Base-by-base conservation (phyloP, 2,888 invertebrate species). In the Epirrhoe tristata region DNA sequence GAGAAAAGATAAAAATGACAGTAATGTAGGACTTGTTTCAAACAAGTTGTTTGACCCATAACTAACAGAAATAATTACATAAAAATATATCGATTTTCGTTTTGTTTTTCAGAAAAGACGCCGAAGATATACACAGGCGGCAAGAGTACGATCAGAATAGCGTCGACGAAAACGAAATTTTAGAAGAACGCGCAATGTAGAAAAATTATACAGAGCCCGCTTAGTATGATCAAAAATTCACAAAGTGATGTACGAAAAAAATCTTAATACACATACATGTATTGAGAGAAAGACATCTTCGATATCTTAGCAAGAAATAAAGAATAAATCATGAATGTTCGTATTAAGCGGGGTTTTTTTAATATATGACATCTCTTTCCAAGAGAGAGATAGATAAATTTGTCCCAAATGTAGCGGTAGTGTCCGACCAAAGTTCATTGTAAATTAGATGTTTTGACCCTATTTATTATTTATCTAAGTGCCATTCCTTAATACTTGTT, bases 381-480 rank as follows among this genome's bases (percentile, higher is more conserved):
- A 43, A 66, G 64, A 68, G 46, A 52, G 50, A 64, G 65, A 58
- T 63, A 72, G 65, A 50, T 17, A 67, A 74, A 71, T 75, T 70
- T 67, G 80, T 81, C 83, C 90, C 88, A 91, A 90, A 90, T 86
- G 86, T 92, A 93, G 92, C 80, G 81, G 86, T 92, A 92, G 91
- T 86, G 77, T 86, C 83, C 89, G 85, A 92, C 93, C 93, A 93
- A 93, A 93, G 93, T 86, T 90, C 85, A 83, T 79, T 82, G 77
- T 84, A 84, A 83, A 84, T 84, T 87, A 88, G 78, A 76, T 72
- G 74, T 72, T 61, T 68, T 75, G 76, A 70, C 63, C 65, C 74
- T 81, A 83, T 83, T 78, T 86, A 81, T 79, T 80, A 79, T 78
- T 77, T 70, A 73, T 77, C 74, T 85, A 81, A 82, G 86, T 86